Base-by-base conservation (phyloP, 2,113 vertebrate genomes). In the Phasianus colchicus region DNA sequence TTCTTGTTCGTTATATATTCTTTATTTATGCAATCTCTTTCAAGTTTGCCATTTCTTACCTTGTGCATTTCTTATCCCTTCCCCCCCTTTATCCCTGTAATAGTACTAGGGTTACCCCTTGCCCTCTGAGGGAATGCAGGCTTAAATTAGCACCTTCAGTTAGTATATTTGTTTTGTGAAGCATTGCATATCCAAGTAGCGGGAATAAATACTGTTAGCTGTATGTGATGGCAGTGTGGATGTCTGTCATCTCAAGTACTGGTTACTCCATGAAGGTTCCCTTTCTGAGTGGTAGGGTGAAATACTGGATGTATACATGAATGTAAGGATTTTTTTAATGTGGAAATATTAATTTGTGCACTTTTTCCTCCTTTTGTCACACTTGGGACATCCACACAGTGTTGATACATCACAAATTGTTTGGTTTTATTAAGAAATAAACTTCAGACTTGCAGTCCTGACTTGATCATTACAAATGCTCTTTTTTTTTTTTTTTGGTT, bases 401-500 rank as follows among this genome's bases (percentile, higher is more conserved):
- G 42, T 16, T 43, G 42, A 16, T 43, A 43, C 16, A 43, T 43
- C 42, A 43, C 16, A 7, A 60, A 40, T 22, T 57, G 18, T 18
- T 8, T 13, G 32, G 4, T 11, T 1, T 10, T 29, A 32, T 22
- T 38, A 11, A 34, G 63, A 75, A 47, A 21, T 29, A 18, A 79
- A 81, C 25, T 10, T 60, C 32, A 55, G 18, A 13, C 18, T 50
- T 57, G 38, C 29, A 45, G 24, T 63, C 65, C 29, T 40, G 14
- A 57, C 43, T 65, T 36, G 24, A 48, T 24, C 47, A 57, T 58
- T 77, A 29, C 57, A 64, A 50, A 2, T 84, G n/a, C 48, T 54
- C 69, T 47, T 21, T 77, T 47, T 21, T 77, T 20, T 96, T 91
- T 96, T 93, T 94, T 22, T 48, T 48, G 21, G 71, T 87, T 88